Percentiles rank a stretch among this genome's conserved stretches.
These are phyloP conservation scores for Leptestheria dahalacensis DNA, from an alignment of 1,140 invertebrate genomes.

Conservation along the genomic window DNA sequence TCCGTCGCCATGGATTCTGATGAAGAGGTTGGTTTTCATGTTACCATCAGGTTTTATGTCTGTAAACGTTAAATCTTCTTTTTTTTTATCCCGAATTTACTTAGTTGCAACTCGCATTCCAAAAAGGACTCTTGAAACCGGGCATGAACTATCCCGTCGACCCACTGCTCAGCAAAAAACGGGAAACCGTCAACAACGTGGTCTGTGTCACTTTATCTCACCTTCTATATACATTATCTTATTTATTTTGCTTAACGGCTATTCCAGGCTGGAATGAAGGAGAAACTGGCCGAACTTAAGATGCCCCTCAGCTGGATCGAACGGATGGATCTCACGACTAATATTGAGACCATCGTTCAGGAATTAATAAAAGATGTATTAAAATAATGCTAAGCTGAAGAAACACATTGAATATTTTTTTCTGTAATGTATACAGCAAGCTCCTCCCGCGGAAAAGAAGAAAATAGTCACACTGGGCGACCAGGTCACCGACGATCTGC, in stretches of 20 bases:
- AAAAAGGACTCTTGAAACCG: slow-evolving; percentile 59
- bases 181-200: slow-evolving; percentile 23
- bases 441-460: slow-evolving; percentile 33
- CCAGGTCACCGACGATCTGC: slow-evolving; percentile 81
- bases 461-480: slow-evolving; percentile 50
- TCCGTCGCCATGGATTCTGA: slow-evolving; percentile 8
- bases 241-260: slow-evolving; percentile 1
- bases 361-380: not conserved
- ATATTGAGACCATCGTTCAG: slow-evolving; percentile 36
- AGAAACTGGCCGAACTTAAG: slow-evolving; percentile 53
- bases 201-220: slow-evolving; percentile 3
- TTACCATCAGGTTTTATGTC: not conserved
- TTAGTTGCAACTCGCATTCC: slow-evolving; percentile 76
- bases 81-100: slow-evolving; percentile 20
- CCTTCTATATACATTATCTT: slow-evolving; percentile 16
- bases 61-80: not conserved
- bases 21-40: slow-evolving; percentile 13
- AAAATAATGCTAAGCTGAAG: no score
- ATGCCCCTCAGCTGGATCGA: slow-evolving; percentile 70
- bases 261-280: slow-evolving; percentile 42
- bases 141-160: slow-evolving; percentile 54
- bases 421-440: slow-evolving; percentile 26
- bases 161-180: slow-evolving; percentile 17
- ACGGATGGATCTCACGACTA: slow-evolving; percentile 56
- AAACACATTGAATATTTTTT: no score